Base-by-base conservation (phyloP, 2,888 invertebrate genomes). In the Choreutis nemorana region DNA sequence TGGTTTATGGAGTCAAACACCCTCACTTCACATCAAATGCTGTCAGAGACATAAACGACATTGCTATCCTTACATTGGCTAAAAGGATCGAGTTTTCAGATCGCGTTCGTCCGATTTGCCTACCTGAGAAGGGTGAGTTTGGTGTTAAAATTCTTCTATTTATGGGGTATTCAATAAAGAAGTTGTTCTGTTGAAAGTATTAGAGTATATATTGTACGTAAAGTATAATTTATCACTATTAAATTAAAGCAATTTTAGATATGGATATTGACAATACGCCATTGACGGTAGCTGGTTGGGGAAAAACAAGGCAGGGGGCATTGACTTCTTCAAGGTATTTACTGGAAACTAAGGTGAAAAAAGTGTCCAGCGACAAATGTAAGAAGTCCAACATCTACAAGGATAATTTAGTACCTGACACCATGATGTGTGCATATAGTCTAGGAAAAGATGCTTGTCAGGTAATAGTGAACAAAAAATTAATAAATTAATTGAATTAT, bases 381-480 rank as follows among this genome's bases (percentile, higher is more conserved):
- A 49, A 42, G 18, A 67, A 64, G 34, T 63, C 75, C 1, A 29
- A 57, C 4, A 71, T 77, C 37, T 78, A 78, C 33, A 57, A 36
- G 29, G 67, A 66, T 6, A 78, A 78, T 32, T 50, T 78, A 2
- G 78, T 70, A 0, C 31, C 44, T 8, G 63, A 66, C 1, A 51
- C 65, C 1, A 78, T 83, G 81, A 62, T 83, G 75, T 88, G 88
- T 48, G 88, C 87, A 15, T 80, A 78, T 47, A 66, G 66, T 45
- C 50, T 81, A 40, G 62, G 82, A 15, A 82, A 81, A 33, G 86
- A 86, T 45, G 83, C 85, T 1, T 86, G 86, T 47, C 84, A 85
- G 80, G 85, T 85, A 58, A 42, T 23, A 9, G n/a, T n/a, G n/a
- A n/a, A n/a, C n/a, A n/a, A n/a, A n/a, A n/a, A n/a, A n/a, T n/a